Conservation (phyloP, 2,113 vertebrate genomes). For the Paralichthys olivaceus region DNA sequence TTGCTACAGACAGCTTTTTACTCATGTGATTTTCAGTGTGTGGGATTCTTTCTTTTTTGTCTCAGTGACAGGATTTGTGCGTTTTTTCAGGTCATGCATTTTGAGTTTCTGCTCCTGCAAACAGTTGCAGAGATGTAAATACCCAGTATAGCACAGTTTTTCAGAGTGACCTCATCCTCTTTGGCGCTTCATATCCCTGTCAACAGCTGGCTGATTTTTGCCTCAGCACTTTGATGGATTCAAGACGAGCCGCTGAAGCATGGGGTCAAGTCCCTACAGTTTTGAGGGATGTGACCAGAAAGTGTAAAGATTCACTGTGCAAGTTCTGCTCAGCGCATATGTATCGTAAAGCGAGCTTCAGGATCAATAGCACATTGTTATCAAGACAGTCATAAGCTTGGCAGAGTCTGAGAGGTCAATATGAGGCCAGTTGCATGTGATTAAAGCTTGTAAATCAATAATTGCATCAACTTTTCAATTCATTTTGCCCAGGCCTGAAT, state of each 20-base stretch:
- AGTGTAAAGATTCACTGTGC: conserved; percentile 54
- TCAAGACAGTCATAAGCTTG: conserved; percentile 57
- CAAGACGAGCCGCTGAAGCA: conserved; percentile 70
- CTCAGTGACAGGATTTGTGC: background rate
- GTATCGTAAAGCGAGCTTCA: background rate
- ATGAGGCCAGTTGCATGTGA: conserved; percentile 61
- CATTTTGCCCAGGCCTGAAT: conserved; percentile 30
- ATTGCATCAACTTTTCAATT: conserved; percentile 59
- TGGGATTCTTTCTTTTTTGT: conserved; percentile 10
- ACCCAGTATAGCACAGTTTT: conserved; percentile 52
- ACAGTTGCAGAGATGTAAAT: conserved; percentile 56
- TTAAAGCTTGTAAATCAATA: conserved; percentile 76
- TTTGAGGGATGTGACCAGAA: conserved; percentile 70
- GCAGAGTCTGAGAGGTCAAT: conserved; percentile 53
- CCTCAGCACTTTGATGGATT: conserved; percentile 75
- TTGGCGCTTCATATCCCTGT: conserved; percentile 62
- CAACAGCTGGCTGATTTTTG: conserved; percentile 64
- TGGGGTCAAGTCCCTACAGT: conserved; percentile 72
- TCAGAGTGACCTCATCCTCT: conserved; percentile 69
- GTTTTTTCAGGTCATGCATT: conserved; percentile 31
- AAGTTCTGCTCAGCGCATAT: conserved; percentile 57
- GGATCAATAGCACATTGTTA: conserved; percentile 70
- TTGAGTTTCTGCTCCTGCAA: conserved; percentile 33
- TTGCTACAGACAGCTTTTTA: conserved; percentile 20
- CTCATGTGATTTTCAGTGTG: conserved; percentile 18